Evolutionary conservation across 2,113 vertebrate genomes (phyloP), one percentile per base, ranked within the genome.

Genomic region (Larimichthys polyactis): DNA sequence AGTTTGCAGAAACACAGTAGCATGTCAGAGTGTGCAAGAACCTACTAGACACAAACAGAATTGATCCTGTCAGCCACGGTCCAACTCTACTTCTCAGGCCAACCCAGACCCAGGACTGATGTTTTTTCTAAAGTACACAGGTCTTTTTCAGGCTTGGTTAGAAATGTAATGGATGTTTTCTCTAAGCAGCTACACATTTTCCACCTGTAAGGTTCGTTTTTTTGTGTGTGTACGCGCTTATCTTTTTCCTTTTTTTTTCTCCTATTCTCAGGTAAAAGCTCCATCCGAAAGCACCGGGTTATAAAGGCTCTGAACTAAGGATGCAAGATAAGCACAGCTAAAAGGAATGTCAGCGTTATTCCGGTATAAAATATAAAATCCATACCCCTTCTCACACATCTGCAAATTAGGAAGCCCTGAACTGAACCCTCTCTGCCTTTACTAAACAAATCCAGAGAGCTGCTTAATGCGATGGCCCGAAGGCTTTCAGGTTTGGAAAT

Each of bases 301-400:
- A 79, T 65, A 77, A 75, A 90, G 72, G 75, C 79, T 89, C 73
- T 57, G 65, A 83, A 89, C 66, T 75, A 76, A 69, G 71, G 79
- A 89, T 91, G 79, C 86, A 78, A 86, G 85, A 93, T 87, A 92
- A 91, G 90, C 73, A 82, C 49, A 64, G 83, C 87, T 78, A 73
- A 85, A 83, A 84, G 73, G 81, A 87, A 63, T 72, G 90, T 92
- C 93, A 92, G 91, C 93, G 84, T 79, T 89, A 89, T 90, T 82
- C 76, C 16, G 2, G 64, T 32, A 27, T 69, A 65, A 83, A 89
- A 85, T 83, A 60, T 79, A 67, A 91, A 87, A 90, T 89, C 86
- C 87, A 89, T 81, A 77, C 59, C 24, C 51, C 54, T 29, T 78
- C 67, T 81, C 69, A 55, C 86, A 84, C 81, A 88, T 85, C 84